These are phyloP conservation scores for Peromyscus melanophrys DNA, from an alignment of 2,797 vertebrate genomes.

Conservation along the genomic window DNA sequence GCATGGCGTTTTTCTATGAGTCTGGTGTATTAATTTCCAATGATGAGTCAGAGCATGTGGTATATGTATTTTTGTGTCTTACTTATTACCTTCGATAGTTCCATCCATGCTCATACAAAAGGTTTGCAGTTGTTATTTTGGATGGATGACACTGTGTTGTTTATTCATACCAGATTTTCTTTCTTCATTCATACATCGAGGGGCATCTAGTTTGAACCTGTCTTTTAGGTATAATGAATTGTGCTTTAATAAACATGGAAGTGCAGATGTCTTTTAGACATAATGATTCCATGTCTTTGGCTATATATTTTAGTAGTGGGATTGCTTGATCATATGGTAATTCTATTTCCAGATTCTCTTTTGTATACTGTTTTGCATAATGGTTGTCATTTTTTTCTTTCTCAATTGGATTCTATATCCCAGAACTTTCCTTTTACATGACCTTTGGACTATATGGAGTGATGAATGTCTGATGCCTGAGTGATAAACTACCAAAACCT, in stretches of 20 bases:
- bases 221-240: neutral
- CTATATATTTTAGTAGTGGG: neutral
- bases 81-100: neutral
- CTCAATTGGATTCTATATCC: neutral
- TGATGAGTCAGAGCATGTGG: neutral
- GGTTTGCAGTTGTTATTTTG: neutral
- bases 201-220: neutral
- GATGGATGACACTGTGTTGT: neutral
- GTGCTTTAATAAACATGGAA: neutral
- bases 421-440: neutral
- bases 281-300: neutral
- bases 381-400: constrained; percentile 6
- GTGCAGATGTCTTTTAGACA: neutral
- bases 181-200: neutral
- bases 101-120: neutral
- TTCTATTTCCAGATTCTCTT: neutral
- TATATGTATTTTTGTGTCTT: neutral
- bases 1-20: neutral
- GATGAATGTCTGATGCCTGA: neutral
- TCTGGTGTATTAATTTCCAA: neutral
- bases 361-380: neutral
- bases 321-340: neutral
- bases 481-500: neutral
- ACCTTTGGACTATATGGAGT: neutral
- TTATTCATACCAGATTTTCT: neutral